phyloP scores from a whole-genome alignment of 2,113 vertebrate species.

The Pteruthius melanotis region DNA sequence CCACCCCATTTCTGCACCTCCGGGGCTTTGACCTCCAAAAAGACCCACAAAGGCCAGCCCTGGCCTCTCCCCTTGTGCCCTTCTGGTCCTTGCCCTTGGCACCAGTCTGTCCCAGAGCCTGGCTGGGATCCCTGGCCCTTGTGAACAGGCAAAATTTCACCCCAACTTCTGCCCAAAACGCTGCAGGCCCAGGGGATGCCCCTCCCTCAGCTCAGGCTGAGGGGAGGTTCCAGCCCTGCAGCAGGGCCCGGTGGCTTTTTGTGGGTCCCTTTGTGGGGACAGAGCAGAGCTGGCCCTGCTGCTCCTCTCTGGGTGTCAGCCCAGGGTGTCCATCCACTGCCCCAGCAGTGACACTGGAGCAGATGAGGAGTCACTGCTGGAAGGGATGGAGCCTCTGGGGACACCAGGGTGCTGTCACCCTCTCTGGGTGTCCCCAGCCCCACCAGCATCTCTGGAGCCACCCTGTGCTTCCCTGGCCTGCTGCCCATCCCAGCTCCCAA shows the following conservation, averaged over 20 bases:
- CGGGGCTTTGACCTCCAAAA: not conserved
- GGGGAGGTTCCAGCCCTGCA: not conserved
- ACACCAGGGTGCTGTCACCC: not conserved
- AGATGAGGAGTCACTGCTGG: not conserved
- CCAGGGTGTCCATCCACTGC: not conserved
- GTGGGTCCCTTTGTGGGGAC: not conserved
- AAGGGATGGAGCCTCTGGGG: not conserved
- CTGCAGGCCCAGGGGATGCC: not conserved
- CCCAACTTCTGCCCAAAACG: rapidly evolving
- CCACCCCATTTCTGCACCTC: not conserved
- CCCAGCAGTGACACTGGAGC: not conserved
- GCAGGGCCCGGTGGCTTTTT: rapidly evolving
- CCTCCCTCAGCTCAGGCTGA: not conserved
- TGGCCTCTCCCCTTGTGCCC: not conserved
- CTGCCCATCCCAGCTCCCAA: not conserved
- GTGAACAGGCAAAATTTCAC: not conserved
- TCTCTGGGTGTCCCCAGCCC: not conserved
- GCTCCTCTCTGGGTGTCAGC: not conserved
- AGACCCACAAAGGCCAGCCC: not conserved
- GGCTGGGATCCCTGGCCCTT: not conserved
- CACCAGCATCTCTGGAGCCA: not conserved
- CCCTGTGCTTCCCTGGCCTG: not conserved
- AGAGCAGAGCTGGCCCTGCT: not conserved
- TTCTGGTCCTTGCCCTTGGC: not conserved
- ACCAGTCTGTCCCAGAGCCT: not conserved